Conservation (phyloP, 2,797 vertebrate genomes). For the Mionectes olivaceus region DNA sequence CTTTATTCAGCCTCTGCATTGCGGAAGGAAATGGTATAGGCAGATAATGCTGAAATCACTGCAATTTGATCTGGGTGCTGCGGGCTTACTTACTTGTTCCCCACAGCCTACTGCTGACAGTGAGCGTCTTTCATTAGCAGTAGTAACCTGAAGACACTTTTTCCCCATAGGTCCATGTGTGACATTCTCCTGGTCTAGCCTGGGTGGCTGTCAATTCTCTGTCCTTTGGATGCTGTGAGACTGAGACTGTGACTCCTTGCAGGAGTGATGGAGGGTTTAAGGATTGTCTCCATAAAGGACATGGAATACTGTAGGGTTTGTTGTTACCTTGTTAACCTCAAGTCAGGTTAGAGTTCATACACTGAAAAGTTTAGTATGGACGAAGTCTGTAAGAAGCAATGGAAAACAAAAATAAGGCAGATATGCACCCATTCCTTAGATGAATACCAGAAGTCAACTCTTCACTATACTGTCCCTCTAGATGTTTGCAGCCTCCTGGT, state of each 20-base stretch:
- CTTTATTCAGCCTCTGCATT: background rate
- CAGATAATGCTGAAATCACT: background rate
- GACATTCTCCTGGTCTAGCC: background rate
- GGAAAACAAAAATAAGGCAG: background rate
- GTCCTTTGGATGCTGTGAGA: background rate
- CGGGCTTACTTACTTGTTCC: background rate
- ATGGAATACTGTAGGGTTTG: background rate
- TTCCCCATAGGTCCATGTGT: background rate
- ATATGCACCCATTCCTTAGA: accelerated
- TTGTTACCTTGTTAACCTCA: background rate
- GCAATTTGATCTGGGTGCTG: background rate
- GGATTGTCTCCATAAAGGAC: background rate
- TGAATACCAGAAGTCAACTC: background rate
- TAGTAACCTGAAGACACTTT: background rate
- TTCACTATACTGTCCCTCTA: background rate
- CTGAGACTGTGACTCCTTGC: background rate
- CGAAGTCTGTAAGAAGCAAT: background rate
- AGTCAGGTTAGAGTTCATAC: accelerated
- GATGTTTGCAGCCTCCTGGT: accelerated
- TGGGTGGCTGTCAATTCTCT: background rate
- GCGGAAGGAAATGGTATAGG: background rate
- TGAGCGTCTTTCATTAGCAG: background rate
- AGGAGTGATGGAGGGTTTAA: background rate
- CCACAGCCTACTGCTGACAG: background rate
- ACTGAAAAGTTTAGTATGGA: background rate